Evolutionary conservation across 1,140 invertebrate species (phyloP), one percentile per base, ranked within the genome.

Genomic region (Drosophila obscura): DNA sequence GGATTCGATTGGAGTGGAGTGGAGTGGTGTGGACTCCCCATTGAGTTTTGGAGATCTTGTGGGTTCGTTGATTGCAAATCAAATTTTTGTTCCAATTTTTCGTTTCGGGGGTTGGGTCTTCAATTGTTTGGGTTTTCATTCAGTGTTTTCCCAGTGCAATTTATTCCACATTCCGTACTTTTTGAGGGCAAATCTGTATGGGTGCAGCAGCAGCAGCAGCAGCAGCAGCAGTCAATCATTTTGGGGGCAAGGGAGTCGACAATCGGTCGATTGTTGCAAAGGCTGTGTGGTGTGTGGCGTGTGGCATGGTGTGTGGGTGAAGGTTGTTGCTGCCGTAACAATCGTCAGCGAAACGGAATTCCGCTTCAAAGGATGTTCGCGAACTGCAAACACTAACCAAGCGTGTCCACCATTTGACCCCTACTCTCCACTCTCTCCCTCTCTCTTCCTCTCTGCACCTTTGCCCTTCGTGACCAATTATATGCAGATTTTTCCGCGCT

Each of bases 121-220:
- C 68, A 69, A 69, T 68, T 69, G 55, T 28, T 44, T n/a, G 39
- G 58, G 2, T 43, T 50, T 24, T 60, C 49, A 41, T 68, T 64
- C 13, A 26, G 15, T 13, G 6, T 11, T 28, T 65, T 48, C 48
- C 48, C 13, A 59, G 22, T 57, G 61, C 53, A 58, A 55, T 45
- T 35, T 46, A 58, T 56, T 67, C 7, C 35, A 35, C 13, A 46
- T 68, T 55, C 39, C 41, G 3, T 11, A 48, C 6, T n/a, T 48
- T 56, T 39, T 49, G 8, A 13, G 15, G 16, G 11, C 57, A 51
- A 35, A 56, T 24, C 41, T 46, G 16, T 13, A 13, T 31, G 57
- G 46, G 57, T 31, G 57, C 57, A 51, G 60, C 49, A 53, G 60
- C 60, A 22, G 4, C 22, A 22, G 22, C 22, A 61, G 59, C 59